phyloP scores from a whole-genome alignment of 30 jellyfish, hydroid and myxozoan species.

The Aurelia aurita complex sp. Pacific region DNA sequence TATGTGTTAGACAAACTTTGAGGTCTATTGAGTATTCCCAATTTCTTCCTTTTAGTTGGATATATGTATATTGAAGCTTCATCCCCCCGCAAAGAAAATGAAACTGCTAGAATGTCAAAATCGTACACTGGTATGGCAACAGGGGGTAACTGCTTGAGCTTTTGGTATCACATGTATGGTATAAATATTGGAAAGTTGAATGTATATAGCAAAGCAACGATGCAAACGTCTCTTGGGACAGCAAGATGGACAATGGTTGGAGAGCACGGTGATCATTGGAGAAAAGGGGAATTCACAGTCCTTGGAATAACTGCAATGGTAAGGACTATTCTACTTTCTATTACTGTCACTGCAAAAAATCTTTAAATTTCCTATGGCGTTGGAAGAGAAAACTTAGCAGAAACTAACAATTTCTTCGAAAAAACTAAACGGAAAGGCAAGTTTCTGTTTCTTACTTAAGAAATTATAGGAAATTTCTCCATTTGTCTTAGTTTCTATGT shows the following conservation, averaged over 20 bases:
- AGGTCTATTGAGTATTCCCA: too few relatives aligned
- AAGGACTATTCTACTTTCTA: neutral
- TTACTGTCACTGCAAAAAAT: too few relatives aligned
- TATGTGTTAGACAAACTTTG: too few relatives aligned
- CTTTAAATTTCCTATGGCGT: too few relatives aligned
- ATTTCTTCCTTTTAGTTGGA: conserved; percentile 18
- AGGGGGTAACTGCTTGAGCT: conserved; percentile 80
- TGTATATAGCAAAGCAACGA: conserved; percentile 26
- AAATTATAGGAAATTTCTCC: too few relatives aligned
- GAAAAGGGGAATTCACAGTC: conserved; percentile 49
- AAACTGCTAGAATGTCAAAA: conserved; percentile 40
- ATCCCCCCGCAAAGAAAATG: conserved; percentile 19
- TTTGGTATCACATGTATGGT: conserved; percentile 83
- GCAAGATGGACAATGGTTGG: conserved; percentile 68
- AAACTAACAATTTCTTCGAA: too few relatives aligned
- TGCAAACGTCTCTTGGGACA: neutral
- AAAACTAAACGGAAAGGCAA: too few relatives aligned
- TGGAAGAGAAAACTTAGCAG: too few relatives aligned
- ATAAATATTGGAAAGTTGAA: conserved; percentile 47
- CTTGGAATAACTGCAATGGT: conserved; percentile 6
- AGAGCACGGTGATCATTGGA: conserved; percentile 78
- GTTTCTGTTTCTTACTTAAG: too few relatives aligned
- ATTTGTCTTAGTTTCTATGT: too few relatives aligned
- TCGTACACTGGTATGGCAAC: conserved; percentile 45
- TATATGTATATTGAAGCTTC: conserved; percentile 79